A percentile compares a stretch with the other conserved stretches of the same genome.
These are phyloP conservation scores for Dipodomys stephensi DNA, from an alignment of 2,113 vertebrate species.

Conservation along the genomic window DNA sequence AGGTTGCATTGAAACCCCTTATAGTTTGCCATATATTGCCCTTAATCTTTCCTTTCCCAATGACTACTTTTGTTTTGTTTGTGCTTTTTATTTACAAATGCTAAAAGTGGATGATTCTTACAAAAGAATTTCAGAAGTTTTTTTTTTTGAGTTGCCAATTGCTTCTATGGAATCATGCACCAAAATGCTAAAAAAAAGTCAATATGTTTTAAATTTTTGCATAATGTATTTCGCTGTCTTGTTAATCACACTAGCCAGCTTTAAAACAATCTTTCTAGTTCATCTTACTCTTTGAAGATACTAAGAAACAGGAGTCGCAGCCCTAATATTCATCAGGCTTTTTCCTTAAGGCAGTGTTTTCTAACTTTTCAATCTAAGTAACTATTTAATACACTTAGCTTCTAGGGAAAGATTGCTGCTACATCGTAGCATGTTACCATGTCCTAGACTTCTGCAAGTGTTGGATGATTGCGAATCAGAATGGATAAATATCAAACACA, in stretches of 20 bases:
- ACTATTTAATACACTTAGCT: neutral
- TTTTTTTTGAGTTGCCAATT: neutral
- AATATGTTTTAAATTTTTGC: neutral
- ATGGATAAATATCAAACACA: neutral
- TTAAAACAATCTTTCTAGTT: neutral
- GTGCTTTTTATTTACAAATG: neutral
- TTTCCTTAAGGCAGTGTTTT: neutral
- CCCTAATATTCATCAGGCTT: neutral
- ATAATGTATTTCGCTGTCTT: neutral
- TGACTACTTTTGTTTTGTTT: neutral
- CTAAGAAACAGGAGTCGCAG: neutral
- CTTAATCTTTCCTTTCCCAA: too few species aligned
- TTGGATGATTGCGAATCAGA: neutral
- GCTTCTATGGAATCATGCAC: neutral
- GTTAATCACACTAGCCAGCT: neutral
- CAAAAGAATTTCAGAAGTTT: neutral
- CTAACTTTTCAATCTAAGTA: slow-evolving; percentile 6
- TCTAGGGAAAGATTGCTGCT: neutral
- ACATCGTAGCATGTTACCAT: neutral
- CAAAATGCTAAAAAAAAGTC: neutral
- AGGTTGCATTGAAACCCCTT: too few species aligned
- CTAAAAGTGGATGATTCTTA: neutral
- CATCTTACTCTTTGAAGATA: slow-evolving; percentile 21
- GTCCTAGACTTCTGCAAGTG: neutral
- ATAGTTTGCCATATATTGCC: neutral